These are phyloP conservation scores for Spodoptera picta DNA, from an alignment of 2,888 invertebrate species.

Conservation along the genomic window DNA sequence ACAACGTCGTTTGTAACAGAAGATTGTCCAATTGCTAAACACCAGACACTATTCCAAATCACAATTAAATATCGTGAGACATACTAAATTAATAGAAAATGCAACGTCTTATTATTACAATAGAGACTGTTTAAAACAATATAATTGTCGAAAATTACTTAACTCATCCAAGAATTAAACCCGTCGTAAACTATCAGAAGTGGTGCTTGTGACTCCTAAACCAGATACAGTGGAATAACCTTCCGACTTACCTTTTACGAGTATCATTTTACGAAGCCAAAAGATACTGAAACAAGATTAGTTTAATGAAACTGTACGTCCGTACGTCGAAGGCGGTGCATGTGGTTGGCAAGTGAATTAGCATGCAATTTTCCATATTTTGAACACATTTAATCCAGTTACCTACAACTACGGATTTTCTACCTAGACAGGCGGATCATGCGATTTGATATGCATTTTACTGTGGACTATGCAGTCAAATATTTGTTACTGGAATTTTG, in stretches of 20 bases:
- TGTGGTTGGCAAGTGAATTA: constrained; percentile 76
- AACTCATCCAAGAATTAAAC: too few relatives aligned
- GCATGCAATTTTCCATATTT: constrained; percentile 81
- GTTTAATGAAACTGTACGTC: constrained; percentile 68
- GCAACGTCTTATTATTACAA: too few relatives aligned
- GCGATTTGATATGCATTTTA: constrained; percentile 1
- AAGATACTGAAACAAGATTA: constrained; percentile 73
- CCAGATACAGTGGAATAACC: constrained; percentile 18
- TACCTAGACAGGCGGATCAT: constrained; percentile 29
- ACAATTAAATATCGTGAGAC: too few relatives aligned
- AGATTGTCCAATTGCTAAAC: too few relatives aligned
- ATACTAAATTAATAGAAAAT: too few relatives aligned
- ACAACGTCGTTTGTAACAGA: too few relatives aligned
- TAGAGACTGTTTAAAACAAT: too few relatives aligned
- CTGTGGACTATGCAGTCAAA: not conserved
- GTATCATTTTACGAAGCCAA: constrained; percentile 55
- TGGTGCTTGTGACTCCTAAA: too few relatives aligned
- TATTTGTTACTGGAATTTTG: too few relatives aligned
- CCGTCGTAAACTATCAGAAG: too few relatives aligned
- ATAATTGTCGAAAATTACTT: too few relatives aligned
- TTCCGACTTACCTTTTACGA: constrained; percentile 54
- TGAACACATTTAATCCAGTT: constrained; percentile 70
- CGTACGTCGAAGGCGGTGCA: constrained; percentile 61
- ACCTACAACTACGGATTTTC: constrained; percentile 40
- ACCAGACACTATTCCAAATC: too few relatives aligned